Evolutionary conservation across 1,140 invertebrate genomes (phyloP), one percentile per base, ranked within the genome.

Genomic region (Aradophagus sp.): DNA sequence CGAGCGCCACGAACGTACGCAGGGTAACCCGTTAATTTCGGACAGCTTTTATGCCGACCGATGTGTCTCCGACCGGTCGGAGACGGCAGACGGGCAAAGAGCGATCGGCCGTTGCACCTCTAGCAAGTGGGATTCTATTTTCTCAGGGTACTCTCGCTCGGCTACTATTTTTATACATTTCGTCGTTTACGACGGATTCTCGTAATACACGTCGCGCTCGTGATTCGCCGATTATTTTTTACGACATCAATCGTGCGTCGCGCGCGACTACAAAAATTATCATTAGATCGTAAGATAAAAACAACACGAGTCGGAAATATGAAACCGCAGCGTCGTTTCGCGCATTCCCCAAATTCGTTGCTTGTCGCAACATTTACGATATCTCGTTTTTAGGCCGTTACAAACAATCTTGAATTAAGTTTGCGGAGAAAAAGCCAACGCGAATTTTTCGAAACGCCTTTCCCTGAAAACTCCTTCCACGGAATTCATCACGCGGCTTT

Each of bases 1-100:
- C 77, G 76, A 73, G 70, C 70, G 55, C 66, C 67, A 65, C 70
- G 75, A 53, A 74, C 75, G 75, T 77, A 73, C 70, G 67, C 70
- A 69, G 74, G 70, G 71, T 73, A 73, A 77, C 75, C 75, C 77
- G 77, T 78, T 75, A 76, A 76, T 78, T 76, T 78, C 73, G 74
- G 74, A 71, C 73, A 75, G 74, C 70, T 75, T 75, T 78, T 76
- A 76, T 71, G 73, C 63, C 70, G 65, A 62, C 61, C 74, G 48
- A 78, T 75, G 74, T 75, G 73, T 77, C 67, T 77, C 77, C 72
- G 65, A 76, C 67, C 68, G 59, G 53, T 58, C 44, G 39, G 56
- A 56, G 56, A 63, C 36, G 62, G 53, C 70, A 58, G 63, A 71
- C 52, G 62, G 68, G 70, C 70, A 44, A 53, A 48, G 62, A 67